Evolutionary conservation across 1,140 invertebrate genomes (phyloP).

Genomic region (Eriocheir sinensis): DNA sequence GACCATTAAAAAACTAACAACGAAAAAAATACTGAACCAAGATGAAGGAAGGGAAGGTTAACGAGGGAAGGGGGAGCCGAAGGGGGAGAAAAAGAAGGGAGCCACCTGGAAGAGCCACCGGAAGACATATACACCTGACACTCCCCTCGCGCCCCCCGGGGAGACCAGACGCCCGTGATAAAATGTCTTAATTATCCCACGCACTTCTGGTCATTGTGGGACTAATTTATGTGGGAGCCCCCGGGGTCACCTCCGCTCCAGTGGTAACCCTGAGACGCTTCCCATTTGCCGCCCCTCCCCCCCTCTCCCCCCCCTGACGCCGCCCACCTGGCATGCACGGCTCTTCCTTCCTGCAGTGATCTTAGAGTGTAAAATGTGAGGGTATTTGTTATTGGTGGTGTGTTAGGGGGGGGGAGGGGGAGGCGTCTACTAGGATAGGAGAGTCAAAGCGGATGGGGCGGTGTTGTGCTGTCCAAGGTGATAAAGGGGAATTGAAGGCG

Average conservation of each 20-base stretch:
- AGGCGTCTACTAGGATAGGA: background rate
- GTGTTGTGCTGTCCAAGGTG: too few relatives aligned
- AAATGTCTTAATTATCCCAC: conserved; percentile 59
- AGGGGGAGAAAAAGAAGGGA: background rate
- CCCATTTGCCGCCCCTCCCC: background rate
- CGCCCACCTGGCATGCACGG: background rate
- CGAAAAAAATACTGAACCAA: too few relatives aligned
- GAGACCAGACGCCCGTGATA: conserved; percentile 51
- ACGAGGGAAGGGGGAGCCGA: background rate
- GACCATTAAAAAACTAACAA: too few relatives aligned
- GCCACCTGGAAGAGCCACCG: background rate
- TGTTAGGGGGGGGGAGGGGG: background rate
- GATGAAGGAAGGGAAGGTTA: too few relatives aligned
- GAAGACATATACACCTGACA: conserved; percentile 53
- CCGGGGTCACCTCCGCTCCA: background rate
- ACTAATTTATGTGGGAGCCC: conserved; percentile 45
- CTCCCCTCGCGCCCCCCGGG: background rate
- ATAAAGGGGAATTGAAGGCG: too few relatives aligned
- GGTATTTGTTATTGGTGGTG: too few relatives aligned
- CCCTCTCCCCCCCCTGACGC: too few relatives aligned
- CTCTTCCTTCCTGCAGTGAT: background rate
- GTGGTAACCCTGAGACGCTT: background rate
- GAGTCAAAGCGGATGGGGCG: background rate
- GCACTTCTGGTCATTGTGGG: conserved; percentile 61
- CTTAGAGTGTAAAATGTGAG: background rate